phyloP scores from a whole-genome alignment of 1,140 invertebrate genomes.

The Drosophila nigromelanica region DNA sequence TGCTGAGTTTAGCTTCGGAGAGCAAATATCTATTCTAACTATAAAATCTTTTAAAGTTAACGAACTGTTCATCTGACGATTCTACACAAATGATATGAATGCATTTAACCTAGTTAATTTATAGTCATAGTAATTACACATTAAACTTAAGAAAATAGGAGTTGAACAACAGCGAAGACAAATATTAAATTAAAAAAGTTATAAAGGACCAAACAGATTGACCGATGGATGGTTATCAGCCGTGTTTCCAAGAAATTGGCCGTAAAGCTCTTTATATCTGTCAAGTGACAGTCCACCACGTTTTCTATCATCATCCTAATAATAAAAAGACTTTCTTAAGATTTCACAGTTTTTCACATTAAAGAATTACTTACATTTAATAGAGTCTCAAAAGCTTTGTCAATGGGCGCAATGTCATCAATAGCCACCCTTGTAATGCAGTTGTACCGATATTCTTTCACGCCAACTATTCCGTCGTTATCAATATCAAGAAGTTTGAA shows the following conservation, averaged over 20 bases:
- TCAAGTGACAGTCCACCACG: slow-evolving; percentile 90
- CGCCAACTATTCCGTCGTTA: slow-evolving; percentile 90
- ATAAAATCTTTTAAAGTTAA: slow-evolving; percentile 64
- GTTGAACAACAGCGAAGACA: slow-evolving; percentile 84
- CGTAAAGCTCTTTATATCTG: slow-evolving; percentile 92
- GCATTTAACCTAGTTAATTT: slow-evolving; percentile 71
- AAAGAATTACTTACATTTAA: slow-evolving; percentile 87
- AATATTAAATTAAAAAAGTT: slow-evolving; percentile 62
- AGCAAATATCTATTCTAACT: slow-evolving; percentile 70
- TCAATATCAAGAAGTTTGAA: slow-evolving; percentile 92
- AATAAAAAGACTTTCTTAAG: background rate
- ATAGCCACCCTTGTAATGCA: slow-evolving; percentile 91
- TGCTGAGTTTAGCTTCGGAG: slow-evolving; percentile 64
- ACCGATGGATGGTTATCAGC: slow-evolving; percentile 89
- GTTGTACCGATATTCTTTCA: slow-evolving; percentile 92
- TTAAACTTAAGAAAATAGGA: slow-evolving; percentile 79
- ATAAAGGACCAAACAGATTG: slow-evolving; percentile 91
- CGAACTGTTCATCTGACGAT: slow-evolving; percentile 76
- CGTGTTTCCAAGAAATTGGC: slow-evolving; percentile 91
- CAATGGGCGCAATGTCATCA: slow-evolving; percentile 89
- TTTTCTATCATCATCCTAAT: slow-evolving; percentile 91
- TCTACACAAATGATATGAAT: slow-evolving; percentile 79
- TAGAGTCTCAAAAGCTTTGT: slow-evolving; percentile 90
- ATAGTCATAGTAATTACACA: slow-evolving; percentile 80
- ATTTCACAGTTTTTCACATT: background rate